phyloP scores from a whole-genome alignment of 2,797 vertebrate genomes.

The Artibeus lituratus region DNA sequence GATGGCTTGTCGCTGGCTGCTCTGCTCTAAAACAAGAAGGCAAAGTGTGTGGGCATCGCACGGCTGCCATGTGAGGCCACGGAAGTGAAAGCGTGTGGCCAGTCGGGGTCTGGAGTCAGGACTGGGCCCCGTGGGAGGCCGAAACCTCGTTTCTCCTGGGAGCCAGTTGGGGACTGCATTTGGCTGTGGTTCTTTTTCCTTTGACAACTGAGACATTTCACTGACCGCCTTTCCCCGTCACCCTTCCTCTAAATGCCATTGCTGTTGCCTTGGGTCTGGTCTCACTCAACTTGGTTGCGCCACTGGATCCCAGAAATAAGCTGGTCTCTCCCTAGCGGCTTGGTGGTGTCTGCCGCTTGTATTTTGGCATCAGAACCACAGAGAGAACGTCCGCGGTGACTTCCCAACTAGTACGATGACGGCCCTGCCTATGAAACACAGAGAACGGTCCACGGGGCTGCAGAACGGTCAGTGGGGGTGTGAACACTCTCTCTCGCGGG shows the following conservation, averaged over 20 bases:
- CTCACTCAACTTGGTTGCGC: background rate
- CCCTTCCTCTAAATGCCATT: background rate
- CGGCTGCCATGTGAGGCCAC: background rate
- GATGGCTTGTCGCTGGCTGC: background rate
- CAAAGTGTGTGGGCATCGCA: background rate
- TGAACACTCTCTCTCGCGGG: conserved; percentile 47
- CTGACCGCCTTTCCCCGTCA: background rate
- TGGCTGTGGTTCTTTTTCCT: background rate
- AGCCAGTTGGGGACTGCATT: background rate
- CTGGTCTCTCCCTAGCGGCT: background rate
- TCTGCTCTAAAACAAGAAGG: background rate
- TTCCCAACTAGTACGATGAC: conserved; percentile 46
- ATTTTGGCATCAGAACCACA: conserved; percentile 15
- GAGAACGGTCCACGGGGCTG: conserved; percentile 19
- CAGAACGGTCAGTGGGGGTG: rapidly evolving
- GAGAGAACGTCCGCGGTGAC: conserved; percentile 39
- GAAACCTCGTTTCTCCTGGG: background rate
- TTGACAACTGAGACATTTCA: background rate
- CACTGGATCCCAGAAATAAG: conserved; percentile 47
- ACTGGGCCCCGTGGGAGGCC: rapidly evolving
- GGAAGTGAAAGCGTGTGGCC: rapidly evolving
- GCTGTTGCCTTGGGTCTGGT: background rate
- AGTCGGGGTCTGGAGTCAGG: rapidly evolving
- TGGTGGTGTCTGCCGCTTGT: background rate
- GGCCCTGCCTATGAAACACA: conserved; percentile 41